Evolutionary conservation across 2,888 invertebrate genomes (phyloP), one percentile per base, ranked within the genome.

Genomic region (Plutella xylostella): DNA sequence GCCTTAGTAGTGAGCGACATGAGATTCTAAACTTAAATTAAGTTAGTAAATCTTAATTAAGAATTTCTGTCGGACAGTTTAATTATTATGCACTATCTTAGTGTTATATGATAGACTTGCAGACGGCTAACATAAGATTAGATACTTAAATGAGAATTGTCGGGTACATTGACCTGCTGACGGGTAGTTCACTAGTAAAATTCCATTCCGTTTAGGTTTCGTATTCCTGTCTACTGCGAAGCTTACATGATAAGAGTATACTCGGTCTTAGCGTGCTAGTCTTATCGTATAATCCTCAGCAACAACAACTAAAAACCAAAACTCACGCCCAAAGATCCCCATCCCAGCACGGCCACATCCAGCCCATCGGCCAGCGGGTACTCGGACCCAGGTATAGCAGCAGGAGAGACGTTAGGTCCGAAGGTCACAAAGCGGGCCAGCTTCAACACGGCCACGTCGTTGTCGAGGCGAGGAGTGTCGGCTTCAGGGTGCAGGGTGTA

Each of bases 361-460:
- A 45, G 41, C 31, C 22, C 30, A 30, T 44, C 47, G 15, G 44
- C 17, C 2, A 47, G 44, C 21, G 21, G 21, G 42, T 44, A 47
- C 42, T 41, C 45, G 17, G 42, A 4, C 11, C 47, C 47, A 12
- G 47, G 40, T 14, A 47, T 45, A 11, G 22, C 31, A 15, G 45
- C 47, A 1, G 34, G 14, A 0, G 63, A 56, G 2, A 47, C 48
- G 31, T 53, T 59, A 31, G 47, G 59, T 11, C 37, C 51, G 18
- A 50, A 57, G 1, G 3, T 41, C 9, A 71, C 57, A 11, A 42
- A 34, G 5, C 45, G 38, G 5, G 43, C 12, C 2, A 59, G 52
- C 2, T 56, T 61, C 6, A 72, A 14, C 7, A 73, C 50, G 1
- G 68, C 61, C 2, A 72, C 43, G 14, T 73, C 72, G 30, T 57